Evolutionary conservation across 2,113 vertebrate genomes (phyloP).

Genomic region (Pholis gunnellus): DNA sequence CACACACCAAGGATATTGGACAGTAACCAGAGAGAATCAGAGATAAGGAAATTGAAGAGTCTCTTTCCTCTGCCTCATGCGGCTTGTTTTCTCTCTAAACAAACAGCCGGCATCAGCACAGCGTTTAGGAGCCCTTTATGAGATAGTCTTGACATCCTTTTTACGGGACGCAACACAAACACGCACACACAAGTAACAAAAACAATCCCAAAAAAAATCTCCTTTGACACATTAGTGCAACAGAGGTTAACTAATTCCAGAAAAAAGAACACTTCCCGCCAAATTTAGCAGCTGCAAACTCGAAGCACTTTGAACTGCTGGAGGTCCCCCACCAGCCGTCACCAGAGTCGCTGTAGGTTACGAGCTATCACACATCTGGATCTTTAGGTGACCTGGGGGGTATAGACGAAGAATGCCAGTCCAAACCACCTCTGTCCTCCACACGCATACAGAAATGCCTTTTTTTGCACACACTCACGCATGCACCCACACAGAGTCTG

Average conservation of each 20-base stretch:
- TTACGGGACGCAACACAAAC: constrained; percentile 34
- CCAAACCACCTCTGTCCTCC: constrained; percentile 44
- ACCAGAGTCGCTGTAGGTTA: constrained; percentile 50
- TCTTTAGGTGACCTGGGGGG: constrained; percentile 64
- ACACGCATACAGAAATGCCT: constrained; percentile 21
- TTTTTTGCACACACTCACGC: neutral
- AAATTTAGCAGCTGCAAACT: constrained; percentile 64
- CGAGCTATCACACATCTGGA: constrained; percentile 68
- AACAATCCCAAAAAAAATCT: neutral
- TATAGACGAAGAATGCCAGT: constrained; percentile 39
- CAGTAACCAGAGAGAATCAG: constrained; percentile 74
- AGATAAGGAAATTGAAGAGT: constrained; percentile 82
- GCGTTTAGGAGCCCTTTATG: constrained; percentile 67
- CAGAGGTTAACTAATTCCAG: constrained; percentile 52
- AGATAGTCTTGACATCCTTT: constrained; percentile 66
- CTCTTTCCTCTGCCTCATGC: constrained; percentile 74
- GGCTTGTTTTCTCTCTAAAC: constrained; percentile 78
- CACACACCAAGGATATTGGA: constrained; percentile 72
- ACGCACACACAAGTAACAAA: neutral
- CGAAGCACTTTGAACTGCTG: constrained; percentile 53
- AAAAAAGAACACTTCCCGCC: constrained; percentile 47
- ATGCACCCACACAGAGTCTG: constrained; percentile 43
- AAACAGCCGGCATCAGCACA: constrained; percentile 50
- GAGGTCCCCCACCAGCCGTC: constrained; percentile 54
- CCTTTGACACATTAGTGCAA: constrained; percentile 31